Evolutionary conservation across 2,797 vertebrate genomes (phyloP), one percentile per base, ranked within the genome.

Genomic region (Bufotes viridis): DNA sequence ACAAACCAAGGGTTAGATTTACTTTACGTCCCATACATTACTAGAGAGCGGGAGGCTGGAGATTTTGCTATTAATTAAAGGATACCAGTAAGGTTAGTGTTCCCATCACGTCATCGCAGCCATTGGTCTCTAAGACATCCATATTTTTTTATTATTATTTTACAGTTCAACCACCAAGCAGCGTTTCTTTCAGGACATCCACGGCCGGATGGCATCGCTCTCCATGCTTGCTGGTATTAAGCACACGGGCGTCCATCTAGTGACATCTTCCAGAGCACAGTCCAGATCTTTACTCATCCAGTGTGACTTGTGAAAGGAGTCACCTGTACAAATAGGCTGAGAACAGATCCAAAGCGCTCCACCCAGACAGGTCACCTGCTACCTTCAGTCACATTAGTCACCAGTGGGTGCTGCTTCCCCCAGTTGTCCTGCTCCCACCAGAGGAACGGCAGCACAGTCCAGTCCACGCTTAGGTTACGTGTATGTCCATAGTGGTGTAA

Each of bases 71-170:
- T 57, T 26, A 15, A 1, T 26, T 78, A 78, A 78, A 78, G n/a
- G 93, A 93, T 93, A 91, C 18, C 89, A 90, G 90, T 61, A 15
- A 70, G 67, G 10, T 84, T 78, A 92, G 57, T 74, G 92, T 57
- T 90, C 84, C 90, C 22, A 53, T 90, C 92, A 91, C 85, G 90
- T 13, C 69, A 90, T 55, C 26, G 0, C 91, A 87, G 22, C 85
- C 24, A 87, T 90, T 87, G 90, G 42, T 88, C 90, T 88, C 87
- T 90, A 87, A 83, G 90, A 87, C 60, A 87, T 86, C 90, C 51
- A 1, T 53, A 22, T 78, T 65, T 61, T 65, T 65, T 61, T 82
- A 78, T 80, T 63, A 63, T 61, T 79, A 29, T 82, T 49, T 81
- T 82, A 78, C 42, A 51, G 72, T 57, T 81, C 78, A 88, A 81